phyloP scores from a whole-genome alignment of 2,113 vertebrate genomes.

The Elaphurus davidianus region DNA sequence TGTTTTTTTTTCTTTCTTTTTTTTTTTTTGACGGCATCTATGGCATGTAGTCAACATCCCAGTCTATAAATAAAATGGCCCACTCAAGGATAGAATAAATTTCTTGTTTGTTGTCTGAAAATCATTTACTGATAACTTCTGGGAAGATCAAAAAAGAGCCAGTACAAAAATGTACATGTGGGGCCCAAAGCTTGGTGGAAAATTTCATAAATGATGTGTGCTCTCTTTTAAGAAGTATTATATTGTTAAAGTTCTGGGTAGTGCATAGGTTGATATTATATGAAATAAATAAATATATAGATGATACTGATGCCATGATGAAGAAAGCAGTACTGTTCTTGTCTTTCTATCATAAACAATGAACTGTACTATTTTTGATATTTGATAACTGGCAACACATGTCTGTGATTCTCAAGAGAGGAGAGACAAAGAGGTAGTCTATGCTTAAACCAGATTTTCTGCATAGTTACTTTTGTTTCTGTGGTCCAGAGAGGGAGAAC shows the following conservation, averaged over 20 bases:
- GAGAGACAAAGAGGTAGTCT: neutral
- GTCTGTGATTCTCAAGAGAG: neutral
- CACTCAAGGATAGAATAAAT: neutral
- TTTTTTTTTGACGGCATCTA: neutral
- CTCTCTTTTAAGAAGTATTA: neutral
- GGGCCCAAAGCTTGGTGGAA: neutral
- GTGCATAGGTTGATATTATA: no score
- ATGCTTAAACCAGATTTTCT: neutral
- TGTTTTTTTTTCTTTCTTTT: neutral
- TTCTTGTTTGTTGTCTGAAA: neutral
- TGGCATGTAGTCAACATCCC: neutral
- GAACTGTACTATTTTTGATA: neutral
- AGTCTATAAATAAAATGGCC: neutral
- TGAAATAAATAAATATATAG: neutral
- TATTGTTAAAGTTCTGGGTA: neutral
- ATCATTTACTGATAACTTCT: neutral
- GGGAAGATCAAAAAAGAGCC: neutral
- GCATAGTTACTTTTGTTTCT: neutral
- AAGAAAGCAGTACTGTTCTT: neutral
- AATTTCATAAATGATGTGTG: neutral
- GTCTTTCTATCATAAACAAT: neutral
- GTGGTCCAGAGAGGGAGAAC: fast-evolving
- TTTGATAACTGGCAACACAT: neutral
- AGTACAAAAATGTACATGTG: neutral
- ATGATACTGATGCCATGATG: neutral